Evolutionary conservation across 2,797 vertebrate species (phyloP).

Genomic region (Hapalemur alaotrensis): DNA sequence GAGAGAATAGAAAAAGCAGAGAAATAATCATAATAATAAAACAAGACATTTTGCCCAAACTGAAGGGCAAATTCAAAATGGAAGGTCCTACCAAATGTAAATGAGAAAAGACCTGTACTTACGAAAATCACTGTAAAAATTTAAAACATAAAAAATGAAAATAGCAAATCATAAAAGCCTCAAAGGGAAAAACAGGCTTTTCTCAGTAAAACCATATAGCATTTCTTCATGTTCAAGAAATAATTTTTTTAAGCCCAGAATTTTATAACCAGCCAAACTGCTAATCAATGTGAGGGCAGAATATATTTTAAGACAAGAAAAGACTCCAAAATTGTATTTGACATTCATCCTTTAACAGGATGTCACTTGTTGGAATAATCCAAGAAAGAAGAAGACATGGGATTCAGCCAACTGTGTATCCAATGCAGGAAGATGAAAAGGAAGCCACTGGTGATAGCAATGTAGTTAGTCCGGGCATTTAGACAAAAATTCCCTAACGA

Average conservation of each 20-base stretch:
- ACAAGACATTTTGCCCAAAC: not conserved
- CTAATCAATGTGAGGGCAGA: not conserved
- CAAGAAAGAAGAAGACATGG: not conserved
- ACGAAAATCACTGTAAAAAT: not conserved
- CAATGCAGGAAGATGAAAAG: not conserved
- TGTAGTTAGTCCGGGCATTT: not conserved
- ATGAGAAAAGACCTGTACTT: not conserved
- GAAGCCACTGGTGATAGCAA: too few species aligned
- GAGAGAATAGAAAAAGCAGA: not conserved
- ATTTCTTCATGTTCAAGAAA: not conserved
- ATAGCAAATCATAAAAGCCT: not conserved
- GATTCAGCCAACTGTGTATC: not conserved
- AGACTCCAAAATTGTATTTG: not conserved
- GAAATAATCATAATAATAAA: not conserved
- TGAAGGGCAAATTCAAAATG: not conserved
- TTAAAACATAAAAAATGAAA: not conserved
- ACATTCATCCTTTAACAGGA: not conserved
- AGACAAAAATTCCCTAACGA: not conserved
- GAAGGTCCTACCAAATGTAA: not conserved
- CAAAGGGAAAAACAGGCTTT: not conserved
- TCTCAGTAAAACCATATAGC: not conserved
- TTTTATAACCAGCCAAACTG: not conserved
- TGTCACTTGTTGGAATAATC: not conserved
- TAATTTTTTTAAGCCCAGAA: not conserved
- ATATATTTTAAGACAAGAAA: not conserved